Conservation (phyloP, 2,888 invertebrate genomes). For the Eucriotettix oculatus region DNA sequence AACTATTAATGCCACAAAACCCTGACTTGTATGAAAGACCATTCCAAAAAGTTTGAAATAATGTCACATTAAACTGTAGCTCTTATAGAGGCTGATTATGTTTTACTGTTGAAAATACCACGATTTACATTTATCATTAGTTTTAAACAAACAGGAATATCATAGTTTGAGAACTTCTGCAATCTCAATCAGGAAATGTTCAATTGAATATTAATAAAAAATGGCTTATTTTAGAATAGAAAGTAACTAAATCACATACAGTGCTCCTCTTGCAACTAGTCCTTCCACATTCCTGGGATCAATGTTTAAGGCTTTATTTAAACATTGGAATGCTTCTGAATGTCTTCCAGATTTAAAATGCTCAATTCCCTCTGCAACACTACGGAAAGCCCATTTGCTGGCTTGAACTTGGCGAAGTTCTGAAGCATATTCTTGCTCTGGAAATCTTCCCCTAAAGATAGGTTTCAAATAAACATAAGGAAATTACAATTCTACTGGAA, state of each 20-base stretch:
- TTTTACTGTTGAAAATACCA: no score
- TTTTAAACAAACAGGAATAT: no score
- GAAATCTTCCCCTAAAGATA: conserved; percentile 48
- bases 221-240: background rate
- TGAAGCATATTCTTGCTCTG: conserved; percentile 63
- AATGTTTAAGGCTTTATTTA: conserved; percentile 83
- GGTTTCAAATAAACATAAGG: background rate
- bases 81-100: no score
- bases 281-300: conserved; percentile 87
- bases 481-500: background rate
- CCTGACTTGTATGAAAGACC: no score
- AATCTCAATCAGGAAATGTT: no score
- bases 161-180: no score
- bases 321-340: conserved; percentile 85
- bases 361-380: conserved; percentile 89
- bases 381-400: conserved; percentile 84
- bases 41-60: no score
- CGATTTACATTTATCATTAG: no score
- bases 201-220: no score
- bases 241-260: conserved; percentile 31
- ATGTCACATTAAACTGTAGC: no score
- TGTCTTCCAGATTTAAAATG: conserved; percentile 86
- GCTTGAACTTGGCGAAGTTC: conserved; percentile 80
- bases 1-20: no score
- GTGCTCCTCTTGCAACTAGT: conserved; percentile 75